A percentile compares a stretch with the other conserved stretches of the same genome.
These are phyloP conservation scores for Caenorhabditis auriculariae DNA, from an alignment of 2,888 invertebrate species.

Conservation along the genomic window DNA sequence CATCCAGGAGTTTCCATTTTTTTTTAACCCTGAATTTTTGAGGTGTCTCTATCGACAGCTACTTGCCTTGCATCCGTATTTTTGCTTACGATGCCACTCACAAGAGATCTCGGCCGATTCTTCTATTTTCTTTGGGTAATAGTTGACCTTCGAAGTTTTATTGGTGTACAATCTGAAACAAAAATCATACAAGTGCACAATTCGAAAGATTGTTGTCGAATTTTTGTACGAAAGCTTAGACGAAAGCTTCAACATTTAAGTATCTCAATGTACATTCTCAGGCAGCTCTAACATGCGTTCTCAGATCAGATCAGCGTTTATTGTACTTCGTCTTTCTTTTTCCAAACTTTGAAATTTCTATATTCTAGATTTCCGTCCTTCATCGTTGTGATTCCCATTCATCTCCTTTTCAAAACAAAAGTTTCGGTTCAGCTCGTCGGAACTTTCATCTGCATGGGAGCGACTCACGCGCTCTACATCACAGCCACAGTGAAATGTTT, in stretches of 20 bases:
- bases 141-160: no score
- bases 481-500: slow-evolving; percentile 61
- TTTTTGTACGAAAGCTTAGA: no score
- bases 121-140: slow-evolving; percentile 47
- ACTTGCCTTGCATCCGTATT: slow-evolving; percentile 55
- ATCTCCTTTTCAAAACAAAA: not conserved
- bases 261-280: not conserved
- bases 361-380: no score
- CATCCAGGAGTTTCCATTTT: no score
- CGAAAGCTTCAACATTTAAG: no score
- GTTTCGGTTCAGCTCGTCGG: slow-evolving; percentile 51
- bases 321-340: not conserved
- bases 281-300: not conserved
- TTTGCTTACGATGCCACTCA: slow-evolving; percentile 59
- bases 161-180: not conserved
- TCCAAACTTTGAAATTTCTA: not conserved
- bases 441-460: slow-evolving; percentile 60
- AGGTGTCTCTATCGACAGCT: slow-evolving; percentile 61
- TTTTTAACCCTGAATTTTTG: no score
- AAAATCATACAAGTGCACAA: no score
- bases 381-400: not conserved
- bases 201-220: no score
- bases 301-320: not conserved
- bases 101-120: slow-evolving; percentile 41
- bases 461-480: slow-evolving; percentile 61